Base-by-base conservation (phyloP, 2,797 vertebrate genomes). In the Amphiprion clarkii region DNA sequence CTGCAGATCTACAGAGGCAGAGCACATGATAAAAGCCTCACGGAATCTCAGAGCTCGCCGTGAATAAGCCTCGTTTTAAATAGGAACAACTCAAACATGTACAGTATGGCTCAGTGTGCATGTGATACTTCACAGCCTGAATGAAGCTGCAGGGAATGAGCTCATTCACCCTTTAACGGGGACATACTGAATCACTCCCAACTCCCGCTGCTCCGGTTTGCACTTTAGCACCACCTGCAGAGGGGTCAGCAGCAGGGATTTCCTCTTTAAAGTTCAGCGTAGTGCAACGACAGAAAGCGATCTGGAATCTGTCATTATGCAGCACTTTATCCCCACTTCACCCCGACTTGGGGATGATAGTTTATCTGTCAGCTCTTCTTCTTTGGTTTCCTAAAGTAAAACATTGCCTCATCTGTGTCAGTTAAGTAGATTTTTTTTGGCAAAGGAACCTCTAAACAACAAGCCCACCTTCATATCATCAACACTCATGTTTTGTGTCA, bases 61-160 rank as follows among this genome's bases (percentile, higher is more conserved):
- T 83, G 71, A 86, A 82, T 71, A 68, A 36, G 61, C 27, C 63
- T 2, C 19, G 6, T 25, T 67, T 84, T 77, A 27, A 78, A 63
- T 54, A 58, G 74, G 49, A 73, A 42, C 33, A 71, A 40, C 42
- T 69, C 46, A 44, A 9, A 60, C 17, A 19, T 54, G 53, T 17
- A 54, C 27, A 59, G 60, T 64, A 62, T 74, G 31, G 84, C 23
- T 61, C 36, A 3, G 5, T 46, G 36, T 71, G 31, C 53, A 54
- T 40, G 23, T 60, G 9, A 78, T 58, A 8, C n/a, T 27, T 27
- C 12, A 1, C 21, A 6, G 27, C 14, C 10, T 82, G 63, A 78
- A 79, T 62, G 58, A 33, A 70, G 61, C 79, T 23, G 71, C 33
- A 0, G 54, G 57, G 51, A 19, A 25, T 72, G n/a, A 31, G 23